These are phyloP conservation scores for Chelonus formosanus DNA, from an alignment of 2,888 invertebrate genomes.

Conservation along the genomic window DNA sequence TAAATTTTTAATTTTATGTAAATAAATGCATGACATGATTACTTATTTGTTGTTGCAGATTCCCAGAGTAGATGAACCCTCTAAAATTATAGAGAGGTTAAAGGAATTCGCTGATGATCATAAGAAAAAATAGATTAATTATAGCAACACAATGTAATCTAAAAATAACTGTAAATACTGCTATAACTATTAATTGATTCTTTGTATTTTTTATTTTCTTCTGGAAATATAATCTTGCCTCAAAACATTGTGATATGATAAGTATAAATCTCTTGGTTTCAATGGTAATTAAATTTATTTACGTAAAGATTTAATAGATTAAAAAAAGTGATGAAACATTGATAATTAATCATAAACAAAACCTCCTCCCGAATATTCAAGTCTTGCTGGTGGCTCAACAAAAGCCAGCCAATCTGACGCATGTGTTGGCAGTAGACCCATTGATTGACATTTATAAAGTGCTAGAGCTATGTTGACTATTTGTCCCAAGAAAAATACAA, in stretches of 20 bases:
- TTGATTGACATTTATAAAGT: conserved; percentile 96
- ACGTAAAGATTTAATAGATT: neutral
- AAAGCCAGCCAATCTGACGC: conserved; percentile 99
- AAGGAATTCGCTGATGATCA: conserved; percentile 77
- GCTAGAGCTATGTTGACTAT: conserved; percentile 90
- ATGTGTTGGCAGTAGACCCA: conserved; percentile 96
- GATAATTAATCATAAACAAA: conserved; percentile 56
- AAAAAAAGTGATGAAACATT: conserved; percentile 20
- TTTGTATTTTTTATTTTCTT: conserved; percentile 28
- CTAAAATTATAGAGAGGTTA: conserved; percentile 75
- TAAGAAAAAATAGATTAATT: conserved; percentile 64
- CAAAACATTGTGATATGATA: neutral
- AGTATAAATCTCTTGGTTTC: conserved; percentile 12
- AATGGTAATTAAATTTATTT: conserved; percentile 13
- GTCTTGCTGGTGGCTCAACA: conserved; percentile 86
- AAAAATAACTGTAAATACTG: conserved; percentile 27
- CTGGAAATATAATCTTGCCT: conserved; percentile 34
- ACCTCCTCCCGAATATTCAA: conserved; percentile 89
- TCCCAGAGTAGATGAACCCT: conserved; percentile 86
- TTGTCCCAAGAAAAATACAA: conserved; percentile 94
- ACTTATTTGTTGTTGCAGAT: conserved; percentile 65
- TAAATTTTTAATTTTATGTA: neutral
- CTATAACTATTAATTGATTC: conserved; percentile 32
- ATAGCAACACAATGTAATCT: conserved; percentile 36
- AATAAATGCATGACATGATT: neutral